Percentiles rank a stretch among this genome's conserved stretches.
phyloP scores from a whole-genome alignment of 2,888 invertebrate genomes.

The Chymomyza fuscimana region DNA sequence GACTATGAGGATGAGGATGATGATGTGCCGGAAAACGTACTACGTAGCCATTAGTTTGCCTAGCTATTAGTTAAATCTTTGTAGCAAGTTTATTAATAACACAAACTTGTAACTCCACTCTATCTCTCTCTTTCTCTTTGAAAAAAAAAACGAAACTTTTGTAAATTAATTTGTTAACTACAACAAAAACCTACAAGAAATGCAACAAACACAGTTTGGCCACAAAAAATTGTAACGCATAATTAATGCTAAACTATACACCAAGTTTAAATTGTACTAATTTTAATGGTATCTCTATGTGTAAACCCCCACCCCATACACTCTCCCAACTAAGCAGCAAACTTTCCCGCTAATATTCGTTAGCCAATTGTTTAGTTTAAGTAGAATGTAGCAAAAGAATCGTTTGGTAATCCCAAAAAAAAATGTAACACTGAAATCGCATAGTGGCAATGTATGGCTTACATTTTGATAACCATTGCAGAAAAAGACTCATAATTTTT shows the following conservation, averaged over 20 bases:
- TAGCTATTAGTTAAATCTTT: background rate
- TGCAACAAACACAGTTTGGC: background rate
- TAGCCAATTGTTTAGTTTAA: conserved; percentile 37
- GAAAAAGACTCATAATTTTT: conserved; percentile 48
- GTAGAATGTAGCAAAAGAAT: conserved; percentile 16
- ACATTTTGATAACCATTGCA: background rate
- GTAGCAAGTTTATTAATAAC: background rate
- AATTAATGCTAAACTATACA: background rate
- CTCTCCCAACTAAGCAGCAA: conserved; percentile 1
- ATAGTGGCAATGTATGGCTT: background rate
- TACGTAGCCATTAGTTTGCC: conserved; percentile 63
- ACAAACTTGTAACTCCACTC: background rate
- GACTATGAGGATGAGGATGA: conserved; percentile 47
- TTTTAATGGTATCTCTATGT: conserved; percentile 27
- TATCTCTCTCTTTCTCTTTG: conserved; percentile 2
- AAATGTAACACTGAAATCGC: conserved; percentile 14
- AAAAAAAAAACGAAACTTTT: conserved; percentile 33
- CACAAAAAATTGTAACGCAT: background rate
- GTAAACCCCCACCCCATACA: background rate
- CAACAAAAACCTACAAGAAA: background rate
- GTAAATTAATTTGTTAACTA: conserved; percentile 57
- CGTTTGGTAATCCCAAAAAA: background rate
- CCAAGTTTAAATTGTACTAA: conserved; percentile 28
- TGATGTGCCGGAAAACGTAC: conserved; percentile 51
- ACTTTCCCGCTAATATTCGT: conserved; percentile 7